phyloP scores from a whole-genome alignment of 2,888 invertebrate genomes.

The Mimachlamys varia region DNA sequence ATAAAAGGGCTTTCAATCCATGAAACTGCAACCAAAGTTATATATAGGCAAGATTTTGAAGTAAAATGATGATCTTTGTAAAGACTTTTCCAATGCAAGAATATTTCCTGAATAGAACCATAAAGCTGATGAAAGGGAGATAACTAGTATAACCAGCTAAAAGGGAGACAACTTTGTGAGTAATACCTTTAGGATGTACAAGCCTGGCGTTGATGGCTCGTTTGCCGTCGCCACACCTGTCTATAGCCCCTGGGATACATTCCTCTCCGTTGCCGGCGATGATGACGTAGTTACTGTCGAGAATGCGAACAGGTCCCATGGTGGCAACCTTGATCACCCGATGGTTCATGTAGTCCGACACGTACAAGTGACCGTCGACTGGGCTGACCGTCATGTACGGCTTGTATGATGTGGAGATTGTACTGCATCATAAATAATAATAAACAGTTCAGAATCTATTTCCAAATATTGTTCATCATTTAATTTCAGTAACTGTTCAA shows the following conservation, averaged over 20 bases:
- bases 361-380: conserved; percentile 96
- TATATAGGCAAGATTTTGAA: too few species aligned
- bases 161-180: conserved; percentile 14
- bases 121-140: neutral
- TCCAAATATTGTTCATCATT: neutral
- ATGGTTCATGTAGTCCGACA: conserved; percentile 91
- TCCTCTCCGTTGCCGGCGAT: conserved; percentile 97
- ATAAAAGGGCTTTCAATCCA: too few species aligned
- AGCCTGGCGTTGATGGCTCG: conserved; percentile 94
- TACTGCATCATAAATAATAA: conserved; percentile 84
- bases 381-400: conserved; percentile 98
- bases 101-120: too few species aligned
- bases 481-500: too few species aligned
- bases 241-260: conserved; percentile 85
- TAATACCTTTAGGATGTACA: conserved; percentile 91
- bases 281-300: conserved; percentile 91
- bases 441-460: neutral
- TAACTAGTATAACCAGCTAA: neutral
- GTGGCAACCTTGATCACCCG: conserved; percentile 79
- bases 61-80: too few species aligned
- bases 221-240: conserved; percentile 97
- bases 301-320: conserved; percentile 80
- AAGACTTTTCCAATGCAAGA: too few species aligned
- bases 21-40: too few species aligned
- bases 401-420: conserved; percentile 97